These are phyloP conservation scores for Sminthurinus signatus DNA, from an alignment of 1,140 invertebrate species.

Conservation along the genomic window DNA sequence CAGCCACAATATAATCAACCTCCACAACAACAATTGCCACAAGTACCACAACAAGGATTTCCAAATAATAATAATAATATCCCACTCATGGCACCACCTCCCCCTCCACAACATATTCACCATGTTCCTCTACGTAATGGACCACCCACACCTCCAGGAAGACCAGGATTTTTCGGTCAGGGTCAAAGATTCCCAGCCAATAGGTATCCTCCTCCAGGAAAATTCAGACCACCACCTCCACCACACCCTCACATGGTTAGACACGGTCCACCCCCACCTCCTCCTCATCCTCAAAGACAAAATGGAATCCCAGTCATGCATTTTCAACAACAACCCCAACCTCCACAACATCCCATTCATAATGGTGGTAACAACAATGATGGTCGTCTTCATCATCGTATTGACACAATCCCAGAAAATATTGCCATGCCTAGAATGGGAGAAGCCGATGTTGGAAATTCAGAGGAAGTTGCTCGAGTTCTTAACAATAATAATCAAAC, in stretches of 20 bases:
- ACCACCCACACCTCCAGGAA: slow-evolving; percentile 4
- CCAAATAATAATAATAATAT: slow-evolving; percentile 4
- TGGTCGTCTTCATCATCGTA: slow-evolving; percentile 9
- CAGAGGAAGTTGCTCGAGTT: neutral
- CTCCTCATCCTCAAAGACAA: slow-evolving; percentile 8
- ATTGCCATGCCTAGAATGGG: slow-evolving; percentile 9
- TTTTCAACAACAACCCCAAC: neutral
- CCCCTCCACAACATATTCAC: neutral
- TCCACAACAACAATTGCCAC: too few species aligned
- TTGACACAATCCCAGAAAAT: neutral
- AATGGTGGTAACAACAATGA: slow-evolving; percentile 5
- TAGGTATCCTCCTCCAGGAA: neutral
- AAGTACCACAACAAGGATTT: too few species aligned
- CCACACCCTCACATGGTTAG: slow-evolving; percentile 6
- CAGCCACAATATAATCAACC: too few species aligned
- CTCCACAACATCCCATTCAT: slow-evolving; percentile 6
- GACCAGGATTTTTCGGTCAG: neutral
- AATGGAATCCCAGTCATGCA: neutral
- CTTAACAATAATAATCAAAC: slow-evolving; percentile 2
- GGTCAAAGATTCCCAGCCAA: neutral
- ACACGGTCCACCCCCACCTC: slow-evolving; percentile 8
- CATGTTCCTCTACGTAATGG: slow-evolving; percentile 1
- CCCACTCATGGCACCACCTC: neutral
- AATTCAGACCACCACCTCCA: neutral
- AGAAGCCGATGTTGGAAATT: neutral